Base-by-base conservation (phyloP, 2,888 invertebrate genomes). In the Eugnorisma glareosa region DNA sequence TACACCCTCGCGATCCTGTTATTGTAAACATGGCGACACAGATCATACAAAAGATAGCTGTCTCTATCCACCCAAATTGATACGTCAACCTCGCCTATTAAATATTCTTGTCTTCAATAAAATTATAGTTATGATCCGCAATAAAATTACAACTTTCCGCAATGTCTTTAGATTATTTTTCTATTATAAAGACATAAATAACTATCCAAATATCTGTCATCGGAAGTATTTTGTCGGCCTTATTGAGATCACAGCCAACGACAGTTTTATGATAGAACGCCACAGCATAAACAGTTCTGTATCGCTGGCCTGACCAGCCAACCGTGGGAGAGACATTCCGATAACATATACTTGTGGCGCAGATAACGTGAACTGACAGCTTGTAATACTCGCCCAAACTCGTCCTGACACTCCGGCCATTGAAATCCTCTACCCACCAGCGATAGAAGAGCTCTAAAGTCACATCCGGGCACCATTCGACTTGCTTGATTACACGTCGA, bases 331-430 rank as follows among this genome's bases (percentile, higher is more conserved):
- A 91, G 85, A 89, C 87, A 90, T 90, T 90, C 89, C 86, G 84
- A 90, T 92, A 92, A 91, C 91, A 90, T 90, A 89, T 92, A 94
- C 94, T 94, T 92, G 92, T 93, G 89, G 88, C 84, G 82, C 78
- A 93, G 95, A 96, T 95, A 96, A 95, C 93, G 90, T 86, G 89
- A 93, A 92, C 92, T 94, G 94, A 94, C 95, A 94, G 93, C 91
- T 93, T 93, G 94, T 93, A 94, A 95, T 95, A 93, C 92, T 90
- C 89, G 91, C 91, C 93, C 92, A 92, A 94, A 95, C 94, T 93
- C 84, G 94, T 93, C 93, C 93, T 94, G 94, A 94, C 94, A 94
- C 93, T 94, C 88, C 89, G 89, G 87, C 93, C 89, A 93, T 94
- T 93, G 93, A 94, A 93, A 93, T 90, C 79, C 87, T 90, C 82